Base-by-base conservation (phyloP, 30 jellyfish, hydroid and myxozoan genomes). In the Pseudorhiza aurosa region DNA sequence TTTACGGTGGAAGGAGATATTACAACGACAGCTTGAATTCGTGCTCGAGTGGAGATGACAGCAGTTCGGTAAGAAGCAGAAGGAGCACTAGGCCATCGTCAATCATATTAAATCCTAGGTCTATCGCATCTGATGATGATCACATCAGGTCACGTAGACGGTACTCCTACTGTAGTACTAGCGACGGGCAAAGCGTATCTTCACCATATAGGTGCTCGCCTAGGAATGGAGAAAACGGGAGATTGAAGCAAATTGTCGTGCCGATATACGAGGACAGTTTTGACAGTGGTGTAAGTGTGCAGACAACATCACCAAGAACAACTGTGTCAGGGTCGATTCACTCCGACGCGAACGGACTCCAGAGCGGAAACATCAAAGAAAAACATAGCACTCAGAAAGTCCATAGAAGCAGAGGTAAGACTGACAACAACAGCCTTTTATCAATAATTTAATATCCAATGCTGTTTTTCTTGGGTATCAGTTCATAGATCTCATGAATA, bases 11-110 rank as follows among this genome's bases (percentile, higher is more conserved):
- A n/a, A 25, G 62, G 44, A 51, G 47, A 6, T 25, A 36, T 58
- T 58, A 28, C 76, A 49, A 73, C 56, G 87, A 55, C 28, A 70
- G 70, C 25, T 28, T 22, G 28, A 15, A 30, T 24, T 73, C 87
- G 26, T 55, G 17, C 11, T 73, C 87, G 36, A 73, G 87, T 32
- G 87, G 87, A n/a, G 87, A 73, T 36, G 87, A 73, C 8, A 58
- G 76, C 19, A 2, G 68, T 30, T 27, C 45, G 64, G 9, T 35
- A 7, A 6, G 36, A 29, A n/a, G 36, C 10, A 64, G 57, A 64
- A 64, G 31, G 36, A 31, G 77, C 17, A 30, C 3, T 28, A 68
- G 82, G 82, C 82, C 82, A 1, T 2, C 67, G 6, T 36, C 51
- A 2, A 51, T 60, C 10, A 28, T 31, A 14, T 8, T 31, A 22